A percentile compares a stretch with the other conserved stretches of the same genome.
These are phyloP conservation scores for Pungitius pungitius DNA, from an alignment of 2,113 vertebrate species.

Conservation along the genomic window DNA sequence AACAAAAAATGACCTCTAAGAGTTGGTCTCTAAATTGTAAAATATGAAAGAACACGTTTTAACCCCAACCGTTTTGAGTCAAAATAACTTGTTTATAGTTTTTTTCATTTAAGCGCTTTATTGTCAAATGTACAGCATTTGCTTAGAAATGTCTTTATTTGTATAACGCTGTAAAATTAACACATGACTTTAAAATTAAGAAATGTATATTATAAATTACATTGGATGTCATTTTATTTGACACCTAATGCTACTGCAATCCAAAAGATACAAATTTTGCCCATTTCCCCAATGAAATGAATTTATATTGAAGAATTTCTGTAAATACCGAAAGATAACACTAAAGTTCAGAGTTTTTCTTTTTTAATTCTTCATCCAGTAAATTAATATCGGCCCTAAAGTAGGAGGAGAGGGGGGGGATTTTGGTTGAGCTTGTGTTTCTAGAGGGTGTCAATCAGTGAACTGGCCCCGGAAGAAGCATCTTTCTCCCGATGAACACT, in stretches of 20 bases:
- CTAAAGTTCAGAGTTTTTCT: background rate
- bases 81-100: constrained; percentile 53
- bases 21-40: constrained; percentile 64
- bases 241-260: constrained; percentile 42
- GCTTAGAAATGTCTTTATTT: constrained; percentile 62
- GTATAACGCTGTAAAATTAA: constrained; percentile 66
- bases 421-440: constrained; percentile 12
- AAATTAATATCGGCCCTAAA: background rate
- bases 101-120: constrained; percentile 50
- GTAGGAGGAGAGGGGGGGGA: background rate
- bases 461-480: constrained; percentile 42
- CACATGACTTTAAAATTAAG: constrained; percentile 27
- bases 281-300: background rate
- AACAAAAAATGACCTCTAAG: constrained; percentile 40
- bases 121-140: constrained; percentile 76
- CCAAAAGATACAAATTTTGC: background rate
- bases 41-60: constrained; percentile 31
- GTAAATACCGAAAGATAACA: background rate
- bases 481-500: constrained; percentile 24
- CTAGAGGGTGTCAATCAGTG: background rate
- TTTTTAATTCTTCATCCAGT: background rate
- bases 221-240: constrained; percentile 34
- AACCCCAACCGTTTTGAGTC: constrained; percentile 14
- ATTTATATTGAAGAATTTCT: background rate
- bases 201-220: constrained; percentile 28